These are phyloP conservation scores for Euspilapteryx auroguttella DNA, from an alignment of 2,888 invertebrate species.

Conservation along the genomic window DNA sequence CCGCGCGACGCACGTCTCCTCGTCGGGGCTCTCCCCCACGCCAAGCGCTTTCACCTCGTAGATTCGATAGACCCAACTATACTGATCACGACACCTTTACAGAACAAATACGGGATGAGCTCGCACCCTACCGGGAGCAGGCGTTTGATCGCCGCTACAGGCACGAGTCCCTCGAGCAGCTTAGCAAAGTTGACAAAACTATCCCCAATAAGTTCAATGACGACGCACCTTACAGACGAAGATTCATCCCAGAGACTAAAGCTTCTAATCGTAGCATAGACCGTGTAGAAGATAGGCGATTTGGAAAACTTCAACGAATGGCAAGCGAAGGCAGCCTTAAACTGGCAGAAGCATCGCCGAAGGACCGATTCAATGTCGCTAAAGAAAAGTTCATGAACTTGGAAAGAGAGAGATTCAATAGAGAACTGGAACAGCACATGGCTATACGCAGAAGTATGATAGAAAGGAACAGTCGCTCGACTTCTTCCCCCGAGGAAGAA, in stretches of 20 bases:
- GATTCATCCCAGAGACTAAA: constrained; percentile 51
- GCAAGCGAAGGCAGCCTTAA: constrained; percentile 49
- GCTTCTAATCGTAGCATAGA: constrained; percentile 47
- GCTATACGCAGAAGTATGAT: constrained; percentile 52
- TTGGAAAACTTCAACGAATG: constrained; percentile 39
- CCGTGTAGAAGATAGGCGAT: constrained; percentile 45
- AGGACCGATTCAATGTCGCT: constrained; percentile 82
- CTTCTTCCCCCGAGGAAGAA: constrained; percentile 58
- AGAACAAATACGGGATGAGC: constrained; percentile 29
- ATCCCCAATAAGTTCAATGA: constrained; percentile 36
- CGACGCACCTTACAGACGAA: constrained; percentile 37
- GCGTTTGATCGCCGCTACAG: constrained; percentile 44
- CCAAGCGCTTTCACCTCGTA: constrained; percentile 24
- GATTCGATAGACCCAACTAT: constrained; percentile 14
- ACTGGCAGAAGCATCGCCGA: constrained; percentile 59
- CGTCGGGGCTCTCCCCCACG: constrained; percentile 13
- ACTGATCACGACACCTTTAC: constrained; percentile 21
- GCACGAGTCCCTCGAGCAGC: constrained; percentile 40
- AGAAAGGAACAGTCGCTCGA: constrained; percentile 53
- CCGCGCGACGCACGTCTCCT: constrained; percentile 18
- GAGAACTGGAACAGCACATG: constrained; percentile 56
- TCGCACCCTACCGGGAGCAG: constrained; percentile 38
- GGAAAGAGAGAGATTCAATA: constrained; percentile 69
- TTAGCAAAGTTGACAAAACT: constrained; percentile 26
- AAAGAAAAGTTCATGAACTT: constrained; percentile 83